Evolutionary conservation across 2,113 vertebrate species (phyloP), one percentile per base, ranked within the genome.

Genomic region (Fukomys damarensis): DNA sequence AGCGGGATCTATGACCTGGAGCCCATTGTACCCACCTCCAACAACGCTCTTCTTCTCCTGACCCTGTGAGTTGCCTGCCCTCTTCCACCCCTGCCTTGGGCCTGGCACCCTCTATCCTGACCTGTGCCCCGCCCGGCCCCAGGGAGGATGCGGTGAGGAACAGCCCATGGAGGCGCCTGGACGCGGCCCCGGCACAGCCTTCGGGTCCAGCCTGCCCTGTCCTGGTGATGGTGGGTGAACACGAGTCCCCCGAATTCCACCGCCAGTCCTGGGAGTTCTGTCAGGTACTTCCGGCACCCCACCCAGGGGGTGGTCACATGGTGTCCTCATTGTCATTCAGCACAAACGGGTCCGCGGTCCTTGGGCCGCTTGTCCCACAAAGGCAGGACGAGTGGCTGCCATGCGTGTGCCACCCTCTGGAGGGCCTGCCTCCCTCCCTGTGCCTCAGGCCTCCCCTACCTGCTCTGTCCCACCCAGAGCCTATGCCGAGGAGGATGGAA

Each of bases 1-100:
- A 99, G 99, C 1, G 99, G 99, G 0, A 96, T 99, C 82, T 99
- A 99, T 0, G 99, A 99, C 97, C 98, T 99, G 13, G 98, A 99
- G 95, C 99, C 99, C 82, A 93, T 99, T 81, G 77, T 98, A 88
- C 97, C 98, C 93, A 99, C 99, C 43, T 99, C 99, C 0, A 97
- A 99, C 89, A 99, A 99, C 0, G 98, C 98, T 2, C 98, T 91
- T 0, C 98, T 99, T 52, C 98, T 95, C 95, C 98, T 99, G 99
- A 99, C 98, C 12, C 35, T 97, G 99, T 99, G 98, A 97, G 99
- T 84, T 4, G 0, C 66, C 12, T 1, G 6, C 12, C 49, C 56
- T 20, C 43, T 30, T 0, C 26, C 6, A 9, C 9, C 61, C 20
- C 16, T 2, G 56, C 66, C 28, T 0, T 1, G 17, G 59, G 14